Evolutionary conservation across 2,888 invertebrate genomes (phyloP), one percentile per base, ranked within the genome.

Genomic region (Thereva nobilitata): DNA sequence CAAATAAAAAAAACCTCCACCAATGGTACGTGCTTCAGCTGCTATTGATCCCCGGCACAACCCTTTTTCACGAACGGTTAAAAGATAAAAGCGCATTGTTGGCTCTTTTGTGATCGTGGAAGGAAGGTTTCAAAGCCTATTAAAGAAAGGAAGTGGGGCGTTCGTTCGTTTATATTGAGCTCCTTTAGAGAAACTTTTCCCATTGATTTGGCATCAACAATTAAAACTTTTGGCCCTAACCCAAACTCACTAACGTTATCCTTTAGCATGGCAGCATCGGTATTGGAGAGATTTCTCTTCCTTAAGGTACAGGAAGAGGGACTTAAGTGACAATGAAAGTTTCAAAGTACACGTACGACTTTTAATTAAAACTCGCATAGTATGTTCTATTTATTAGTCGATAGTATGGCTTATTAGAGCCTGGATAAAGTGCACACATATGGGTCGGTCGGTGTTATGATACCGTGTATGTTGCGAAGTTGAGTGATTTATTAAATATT

Each of bases 181-280:
- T n/a, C 10, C 35, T 40, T 37, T 41, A 50, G 61, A 61, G 41
- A 23, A 61, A 61, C 50, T 61, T 61, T 61, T 61, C 61, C 50
- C 61, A 61, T 61, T 61, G 61, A 61, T 61, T 61, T 61, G 50
- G 61, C 61, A 61, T 61, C 61, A 61, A 61, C 61, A 61, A 61
- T 61, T 61, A 61, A 61, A 61, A 61, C 61, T 61, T 61, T 50
- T 10, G 50, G 59, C 49, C 49, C 49, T 59, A 34, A 47, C 47
- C 47, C 47, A 23, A 59, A 12, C 38, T 34, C 57, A 37, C 57
- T 5, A n/a, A 9, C 34, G 3, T 10, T 4, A 6, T 4, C 38
- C 38, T 37, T 12, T 9, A 49, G 61, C 40, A 50, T 61, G 50
- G 50, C 61, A 40, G 49, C 61, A 61, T 61, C 50, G 61, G 45